Percentiles rank a stretch among this genome's conserved stretches.
phyloP scores from a whole-genome alignment of 2,113 vertebrate species.

The Elephantulus edwardii region DNA sequence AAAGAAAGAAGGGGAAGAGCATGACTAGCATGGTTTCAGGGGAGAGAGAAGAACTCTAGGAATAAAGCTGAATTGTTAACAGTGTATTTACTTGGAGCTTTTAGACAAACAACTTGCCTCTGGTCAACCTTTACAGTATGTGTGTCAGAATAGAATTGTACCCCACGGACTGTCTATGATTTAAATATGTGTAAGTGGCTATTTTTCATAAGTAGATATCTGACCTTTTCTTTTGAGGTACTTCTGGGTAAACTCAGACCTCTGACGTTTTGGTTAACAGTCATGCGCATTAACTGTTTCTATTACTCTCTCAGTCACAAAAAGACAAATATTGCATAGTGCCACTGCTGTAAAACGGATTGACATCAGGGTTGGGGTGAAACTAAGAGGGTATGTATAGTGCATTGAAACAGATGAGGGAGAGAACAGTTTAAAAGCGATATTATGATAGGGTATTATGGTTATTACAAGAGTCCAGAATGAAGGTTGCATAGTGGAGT shows the following conservation, averaged over 20 bases:
- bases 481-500: no score
- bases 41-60: background rate
- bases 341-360: no score
- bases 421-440: no score
- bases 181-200: no score
- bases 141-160: background rate
- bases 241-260: background rate
- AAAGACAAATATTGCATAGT: no score
- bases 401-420: no score
- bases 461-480: no score
- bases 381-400: no score
- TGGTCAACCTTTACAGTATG: background rate
- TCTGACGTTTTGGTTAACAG: background rate
- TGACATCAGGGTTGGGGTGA: no score
- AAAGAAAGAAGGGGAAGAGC: background rate
- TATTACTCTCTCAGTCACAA: no score
- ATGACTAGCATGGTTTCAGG: background rate
- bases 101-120: background rate
- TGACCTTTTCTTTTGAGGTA: background rate
- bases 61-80: background rate
- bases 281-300: background rate
- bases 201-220: background rate
- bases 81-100: background rate
- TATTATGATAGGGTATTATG: no score
- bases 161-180: background rate